Base-by-base conservation (phyloP, 2,888 invertebrate species). In the Steromphala cineraria region DNA sequence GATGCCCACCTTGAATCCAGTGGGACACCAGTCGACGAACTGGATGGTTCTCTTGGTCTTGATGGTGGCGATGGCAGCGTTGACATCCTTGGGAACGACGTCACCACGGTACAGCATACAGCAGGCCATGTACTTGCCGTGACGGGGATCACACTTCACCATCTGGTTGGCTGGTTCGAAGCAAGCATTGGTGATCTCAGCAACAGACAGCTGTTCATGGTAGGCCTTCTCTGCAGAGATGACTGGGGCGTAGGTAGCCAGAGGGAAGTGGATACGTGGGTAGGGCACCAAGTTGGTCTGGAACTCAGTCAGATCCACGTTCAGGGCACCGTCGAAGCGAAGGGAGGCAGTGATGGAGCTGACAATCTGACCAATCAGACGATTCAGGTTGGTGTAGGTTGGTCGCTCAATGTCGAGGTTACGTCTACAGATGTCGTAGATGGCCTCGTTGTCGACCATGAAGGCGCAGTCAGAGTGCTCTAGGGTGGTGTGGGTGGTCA, bases 391-490 rank as follows among this genome's bases (percentile, higher is more conserved):
- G 67, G 96, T 98, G 93, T 97, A 97, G 89, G 97, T 96, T 0
- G 97, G 97, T 76, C 97, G 94, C 90, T 96, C 97, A 83, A 98
- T 97, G 87, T 96, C 96, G 78, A 98, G 94, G 90, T 96, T 96
- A 78, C 87, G 84, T 53, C 97, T 95, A 94, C 98, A 98, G 89
- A 98, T 97, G 91, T 98, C 97, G 93, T 98, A 92, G 89, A 98
- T 94, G 67, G 98, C 98, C 92, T 98, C 98, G 91, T 98, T 98
- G 94, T 98, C 98, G 74, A 94, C 97, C 98, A 98, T 98, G 95
- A 98, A 98, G 76, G 98, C 98, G 94, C 98, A 98, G 95, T 98
- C 98, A 0, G 97, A 97, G 94, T 98, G 98, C 94, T 98, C 98
- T 83, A 95, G 89, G 82, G 98, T 98, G 80, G 98, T 98, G 95